These are phyloP conservation scores for Galaxea fascicularis DNA, from an alignment of 92 coral and sea anemone species.

Conservation along the genomic window DNA sequence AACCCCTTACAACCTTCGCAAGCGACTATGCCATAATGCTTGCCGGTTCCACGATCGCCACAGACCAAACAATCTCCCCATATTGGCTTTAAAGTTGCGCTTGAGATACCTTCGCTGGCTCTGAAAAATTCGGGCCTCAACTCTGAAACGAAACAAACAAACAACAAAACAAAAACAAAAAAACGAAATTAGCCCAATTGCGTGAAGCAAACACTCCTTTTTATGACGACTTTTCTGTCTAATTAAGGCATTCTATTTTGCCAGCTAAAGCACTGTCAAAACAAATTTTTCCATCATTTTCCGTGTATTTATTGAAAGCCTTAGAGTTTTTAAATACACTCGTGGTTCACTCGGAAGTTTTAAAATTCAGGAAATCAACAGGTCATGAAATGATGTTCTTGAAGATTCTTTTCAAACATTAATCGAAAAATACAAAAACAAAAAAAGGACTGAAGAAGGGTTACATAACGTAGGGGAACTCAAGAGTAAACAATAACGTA, in stretches of 20 bases:
- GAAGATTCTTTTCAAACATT: neutral
- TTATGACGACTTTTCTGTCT: neutral
- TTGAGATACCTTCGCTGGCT: slow-evolving; percentile 4
- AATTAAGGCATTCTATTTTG: neutral
- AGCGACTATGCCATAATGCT: slow-evolving; percentile 94
- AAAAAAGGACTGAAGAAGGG: neutral
- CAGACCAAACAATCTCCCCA: slow-evolving; percentile 95
- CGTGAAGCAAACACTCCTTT: neutral
- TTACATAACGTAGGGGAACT: neutral
- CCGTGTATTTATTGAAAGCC: neutral
- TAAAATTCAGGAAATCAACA: neutral
- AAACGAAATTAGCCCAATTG: neutral
- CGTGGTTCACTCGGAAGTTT: neutral
- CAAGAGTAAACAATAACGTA: neutral
- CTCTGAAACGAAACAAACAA: slow-evolving; percentile 6
- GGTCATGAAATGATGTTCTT: neutral
- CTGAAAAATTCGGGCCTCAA: slow-evolving; percentile 21
- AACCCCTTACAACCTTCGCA: slow-evolving; percentile 99
- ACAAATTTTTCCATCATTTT: neutral
- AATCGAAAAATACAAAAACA: no score
- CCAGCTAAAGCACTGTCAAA: neutral
- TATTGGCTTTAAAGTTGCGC: slow-evolving; percentile 32
- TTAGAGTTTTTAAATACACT: neutral
- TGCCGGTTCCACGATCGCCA: slow-evolving; percentile 92
- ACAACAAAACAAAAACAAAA: neutral